A percentile compares a stretch with the other conserved stretches of the same genome.
Evolutionary conservation across 2,113 vertebrate genomes (phyloP).

Genomic region (Glaucidium brasilianum): DNA sequence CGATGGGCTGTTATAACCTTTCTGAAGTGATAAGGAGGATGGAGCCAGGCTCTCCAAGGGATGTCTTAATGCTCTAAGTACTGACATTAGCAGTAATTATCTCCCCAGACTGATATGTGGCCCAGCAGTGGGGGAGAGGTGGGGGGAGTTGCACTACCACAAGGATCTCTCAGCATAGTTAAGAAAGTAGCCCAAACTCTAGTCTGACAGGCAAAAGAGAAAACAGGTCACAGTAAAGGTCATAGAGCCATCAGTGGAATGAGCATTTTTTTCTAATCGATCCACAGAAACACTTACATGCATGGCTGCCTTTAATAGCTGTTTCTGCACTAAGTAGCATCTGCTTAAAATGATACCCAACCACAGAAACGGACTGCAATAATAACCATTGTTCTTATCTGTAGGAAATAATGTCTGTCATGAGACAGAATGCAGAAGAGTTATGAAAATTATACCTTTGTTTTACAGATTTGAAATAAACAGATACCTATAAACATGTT

Average conservation of each 20-base stretch:
- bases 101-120: too few species aligned
- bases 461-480: background rate
- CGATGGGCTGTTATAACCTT: too few species aligned
- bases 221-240: background rate
- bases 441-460: background rate
- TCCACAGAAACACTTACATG: conserved; percentile 53
- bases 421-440: background rate
- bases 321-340: conserved; percentile 37
- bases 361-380: conserved; percentile 5
- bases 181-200: background rate
- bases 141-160: too few species aligned
- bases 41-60: too few species aligned
- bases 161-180: background rate
- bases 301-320: conserved; percentile 41
- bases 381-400: background rate
- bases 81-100: too few species aligned
- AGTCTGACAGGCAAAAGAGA: background rate
- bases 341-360: conserved; percentile 44
- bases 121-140: too few species aligned
- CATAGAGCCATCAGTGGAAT: background rate
- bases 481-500: background rate
- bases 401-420: background rate
- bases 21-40: too few species aligned
- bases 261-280: conserved; percentile 13
- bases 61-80: too few species aligned